These are phyloP conservation scores for Caiman crocodilus DNA, from an alignment of 2,797 vertebrate genomes.

Conservation along the genomic window DNA sequence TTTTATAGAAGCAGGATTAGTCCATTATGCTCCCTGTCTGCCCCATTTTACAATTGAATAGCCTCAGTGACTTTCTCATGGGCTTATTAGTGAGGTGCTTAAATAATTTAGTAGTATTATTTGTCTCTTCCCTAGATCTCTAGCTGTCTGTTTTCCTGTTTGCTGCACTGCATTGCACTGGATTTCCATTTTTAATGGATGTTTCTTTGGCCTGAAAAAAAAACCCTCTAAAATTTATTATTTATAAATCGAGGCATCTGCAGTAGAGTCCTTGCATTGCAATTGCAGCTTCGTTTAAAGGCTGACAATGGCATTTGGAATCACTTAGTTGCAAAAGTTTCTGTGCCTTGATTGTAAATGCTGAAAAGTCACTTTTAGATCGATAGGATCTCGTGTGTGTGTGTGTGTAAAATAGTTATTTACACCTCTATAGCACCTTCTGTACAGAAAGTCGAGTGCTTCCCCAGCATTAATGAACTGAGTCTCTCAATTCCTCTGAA, in stretches of 20 bases:
- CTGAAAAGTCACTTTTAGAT: background rate
- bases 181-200: conserved; percentile 56
- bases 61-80: background rate
- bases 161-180: conserved; percentile 20
- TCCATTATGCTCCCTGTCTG: background rate
- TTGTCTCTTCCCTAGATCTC: conserved; percentile 16
- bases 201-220: conserved; percentile 12
- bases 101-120: conserved; percentile 34
- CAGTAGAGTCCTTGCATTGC: background rate
- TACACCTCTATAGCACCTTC: background rate
- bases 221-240: background rate
- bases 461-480: background rate
- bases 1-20: background rate
- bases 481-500: background rate
- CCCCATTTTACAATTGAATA: conserved; percentile 1
- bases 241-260: conserved; percentile 27
- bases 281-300: background rate
- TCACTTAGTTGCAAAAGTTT: background rate
- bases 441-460: background rate
- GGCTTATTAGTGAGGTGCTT: conserved; percentile 29
- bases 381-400: accelerated
- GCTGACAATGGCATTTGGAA: background rate
- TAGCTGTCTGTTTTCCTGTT: background rate
- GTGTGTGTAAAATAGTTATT: background rate
- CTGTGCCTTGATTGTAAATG: background rate